phyloP scores from a whole-genome alignment of 2,888 invertebrate species.

The Nephrotoma flavescens region DNA sequence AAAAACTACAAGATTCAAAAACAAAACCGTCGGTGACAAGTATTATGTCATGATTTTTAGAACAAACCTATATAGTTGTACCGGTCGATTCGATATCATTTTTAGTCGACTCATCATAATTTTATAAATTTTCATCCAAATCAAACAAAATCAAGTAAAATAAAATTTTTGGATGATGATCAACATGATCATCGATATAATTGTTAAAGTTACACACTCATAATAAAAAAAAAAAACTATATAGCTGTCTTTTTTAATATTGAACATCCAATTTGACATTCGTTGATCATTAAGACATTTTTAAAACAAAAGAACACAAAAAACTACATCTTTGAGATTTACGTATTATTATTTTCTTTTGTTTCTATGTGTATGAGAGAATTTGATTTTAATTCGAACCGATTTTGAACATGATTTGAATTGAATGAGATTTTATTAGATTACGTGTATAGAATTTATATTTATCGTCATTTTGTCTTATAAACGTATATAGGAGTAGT shows the following conservation, averaged over 20 bases:
- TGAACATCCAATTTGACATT: not conserved
- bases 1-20: too few species aligned
- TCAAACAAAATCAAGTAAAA: not conserved
- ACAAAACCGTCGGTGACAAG: not conserved
- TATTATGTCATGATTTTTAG: not conserved
- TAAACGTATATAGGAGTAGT: too few species aligned
- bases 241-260: not conserved
- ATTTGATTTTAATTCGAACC: not conserved
- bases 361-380: not conserved
- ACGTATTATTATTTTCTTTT: not conserved
- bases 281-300: not conserved
- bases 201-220: not conserved
- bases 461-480: too few species aligned
- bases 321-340: not conserved
- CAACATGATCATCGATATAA: not conserved
- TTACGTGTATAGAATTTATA: not conserved
- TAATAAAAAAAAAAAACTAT: not conserved
- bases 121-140: not conserved
- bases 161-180: not conserved
- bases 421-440: not conserved
- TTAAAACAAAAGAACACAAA: not conserved
- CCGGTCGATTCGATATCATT: not conserved
- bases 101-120: not conserved
- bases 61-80: not conserved
- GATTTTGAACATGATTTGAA: not conserved